Percentiles rank a stretch among this genome's conserved stretches.
Evolutionary conservation across 1,140 invertebrate species (phyloP).

Genomic region (Psix sp.): DNA sequence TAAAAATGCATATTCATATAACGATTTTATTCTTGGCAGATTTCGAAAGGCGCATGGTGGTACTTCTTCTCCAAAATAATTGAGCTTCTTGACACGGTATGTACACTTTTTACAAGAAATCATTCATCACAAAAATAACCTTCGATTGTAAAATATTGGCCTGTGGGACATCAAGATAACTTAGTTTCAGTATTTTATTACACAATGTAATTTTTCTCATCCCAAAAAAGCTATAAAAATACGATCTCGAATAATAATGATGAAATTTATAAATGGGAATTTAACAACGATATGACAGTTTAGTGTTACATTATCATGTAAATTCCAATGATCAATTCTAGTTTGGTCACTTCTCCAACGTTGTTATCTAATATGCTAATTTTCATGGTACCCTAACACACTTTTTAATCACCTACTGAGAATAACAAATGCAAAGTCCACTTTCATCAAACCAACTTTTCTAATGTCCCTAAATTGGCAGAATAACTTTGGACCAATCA

Average conservation of each 20-base stretch:
- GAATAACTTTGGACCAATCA: neutral
- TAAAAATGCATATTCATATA: too few relatives aligned
- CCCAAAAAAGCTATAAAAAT: too few relatives aligned
- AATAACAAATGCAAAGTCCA: too few relatives aligned
- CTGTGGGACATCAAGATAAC: too few relatives aligned
- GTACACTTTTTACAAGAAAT: slow-evolving; percentile 32
- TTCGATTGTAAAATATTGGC: too few relatives aligned
- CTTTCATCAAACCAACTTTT: too few relatives aligned
- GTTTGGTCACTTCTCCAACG: slow-evolving; percentile 1
- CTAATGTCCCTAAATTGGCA: too few relatives aligned
- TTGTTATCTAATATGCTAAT: slow-evolving; percentile 26
- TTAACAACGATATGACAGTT: slow-evolving; percentile 7
- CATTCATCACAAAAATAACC: too few relatives aligned
- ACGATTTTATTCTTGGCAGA: slow-evolving; percentile 48
- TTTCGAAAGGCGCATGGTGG: slow-evolving; percentile 76
- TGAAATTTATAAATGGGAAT: slow-evolving; percentile 29
- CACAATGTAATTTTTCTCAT: too few relatives aligned
- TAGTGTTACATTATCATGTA: slow-evolving; percentile 19
- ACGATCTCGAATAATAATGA: neutral
- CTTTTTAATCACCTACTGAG: too few relatives aligned
- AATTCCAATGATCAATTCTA: slow-evolving; percentile 32
- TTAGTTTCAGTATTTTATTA: too few relatives aligned
- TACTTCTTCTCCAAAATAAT: slow-evolving; percentile 80
- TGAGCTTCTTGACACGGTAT: slow-evolving; percentile 83
- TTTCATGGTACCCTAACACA: too few relatives aligned